Conservation (phyloP, 2,113 vertebrate species). For the Tetraodon nigroviridis region DNA sequence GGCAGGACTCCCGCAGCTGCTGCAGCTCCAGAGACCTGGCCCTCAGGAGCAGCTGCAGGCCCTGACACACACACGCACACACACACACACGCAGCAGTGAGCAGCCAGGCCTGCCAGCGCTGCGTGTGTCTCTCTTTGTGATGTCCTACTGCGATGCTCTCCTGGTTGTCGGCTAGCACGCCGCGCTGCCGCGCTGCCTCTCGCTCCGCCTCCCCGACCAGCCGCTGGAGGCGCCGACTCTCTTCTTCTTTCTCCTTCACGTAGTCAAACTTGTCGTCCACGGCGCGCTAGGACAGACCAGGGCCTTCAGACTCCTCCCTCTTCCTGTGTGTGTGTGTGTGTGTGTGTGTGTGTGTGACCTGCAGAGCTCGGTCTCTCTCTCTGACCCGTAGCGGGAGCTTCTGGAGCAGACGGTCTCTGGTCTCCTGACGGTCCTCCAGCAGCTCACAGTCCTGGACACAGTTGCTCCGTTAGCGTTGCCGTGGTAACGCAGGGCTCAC, state of each 20-base stretch:
- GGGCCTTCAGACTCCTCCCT: too few relatives aligned
- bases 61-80: too few relatives aligned
- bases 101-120: too few relatives aligned
- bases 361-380: slow-evolving; percentile 86
- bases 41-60: too few relatives aligned
- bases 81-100: too few relatives aligned
- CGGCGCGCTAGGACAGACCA: slow-evolving; percentile 67
- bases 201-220: slow-evolving; percentile 76
- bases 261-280: slow-evolving; percentile 84
- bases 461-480: slow-evolving; percentile 52
- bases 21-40: too few relatives aligned
- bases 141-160: slow-evolving; percentile 84
- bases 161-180: slow-evolving; percentile 82
- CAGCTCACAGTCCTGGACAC: slow-evolving; percentile 78
- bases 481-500: neutral
- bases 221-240: slow-evolving; percentile 73
- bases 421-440: slow-evolving; percentile 71
- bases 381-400: slow-evolving; percentile 83
- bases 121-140: neutral
- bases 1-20: too few relatives aligned
- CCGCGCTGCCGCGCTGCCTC: slow-evolving; percentile 82
- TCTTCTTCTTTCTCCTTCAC: slow-evolving; percentile 85
- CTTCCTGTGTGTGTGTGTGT: neutral
- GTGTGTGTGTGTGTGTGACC: slow-evolving; percentile 62
- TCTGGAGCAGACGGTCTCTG: slow-evolving; percentile 78